Conservation (phyloP, 2,888 invertebrate species). For the Cheiracanthium punctorium region DNA sequence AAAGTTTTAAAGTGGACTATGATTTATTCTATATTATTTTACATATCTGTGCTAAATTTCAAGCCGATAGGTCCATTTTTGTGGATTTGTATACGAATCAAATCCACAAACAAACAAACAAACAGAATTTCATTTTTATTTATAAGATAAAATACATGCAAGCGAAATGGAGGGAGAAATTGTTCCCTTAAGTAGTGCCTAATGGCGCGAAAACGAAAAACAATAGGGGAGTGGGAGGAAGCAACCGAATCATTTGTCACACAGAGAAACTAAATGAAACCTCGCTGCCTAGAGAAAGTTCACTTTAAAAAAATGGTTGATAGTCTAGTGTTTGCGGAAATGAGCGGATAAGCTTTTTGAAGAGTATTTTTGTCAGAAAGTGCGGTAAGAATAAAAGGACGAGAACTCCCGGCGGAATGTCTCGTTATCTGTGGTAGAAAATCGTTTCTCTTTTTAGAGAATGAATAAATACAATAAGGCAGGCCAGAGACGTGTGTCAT, state of each 20-base stretch:
- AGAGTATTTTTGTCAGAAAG: conserved; percentile 1
- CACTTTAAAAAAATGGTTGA: too few species aligned
- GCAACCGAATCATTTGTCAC: conserved; percentile 62
- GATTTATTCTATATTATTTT: too few species aligned
- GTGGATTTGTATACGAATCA: too few species aligned
- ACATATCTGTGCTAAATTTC: too few species aligned
- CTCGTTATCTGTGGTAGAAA: background rate
- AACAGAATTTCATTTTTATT: too few species aligned
- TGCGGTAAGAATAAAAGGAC: background rate
- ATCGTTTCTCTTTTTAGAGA: background rate
- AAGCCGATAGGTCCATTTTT: too few species aligned
- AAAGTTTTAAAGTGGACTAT: too few species aligned
- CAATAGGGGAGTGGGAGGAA: conserved; percentile 36
- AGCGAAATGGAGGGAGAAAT: background rate
- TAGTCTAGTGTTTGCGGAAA: conserved; percentile 14
- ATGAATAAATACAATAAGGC: background rate
- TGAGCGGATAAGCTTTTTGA: background rate
- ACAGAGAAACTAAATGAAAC: conserved; percentile 17
- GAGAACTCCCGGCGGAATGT: background rate
- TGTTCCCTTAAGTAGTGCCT: conserved; percentile 42
- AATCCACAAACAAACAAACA: too few species aligned
- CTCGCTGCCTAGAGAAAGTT: background rate
- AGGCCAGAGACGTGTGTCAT: background rate
- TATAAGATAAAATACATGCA: too few species aligned
- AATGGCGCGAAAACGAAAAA: conserved; percentile 55